phyloP scores from a whole-genome alignment of 2,888 invertebrate genomes.

The Leuctra nigra region DNA sequence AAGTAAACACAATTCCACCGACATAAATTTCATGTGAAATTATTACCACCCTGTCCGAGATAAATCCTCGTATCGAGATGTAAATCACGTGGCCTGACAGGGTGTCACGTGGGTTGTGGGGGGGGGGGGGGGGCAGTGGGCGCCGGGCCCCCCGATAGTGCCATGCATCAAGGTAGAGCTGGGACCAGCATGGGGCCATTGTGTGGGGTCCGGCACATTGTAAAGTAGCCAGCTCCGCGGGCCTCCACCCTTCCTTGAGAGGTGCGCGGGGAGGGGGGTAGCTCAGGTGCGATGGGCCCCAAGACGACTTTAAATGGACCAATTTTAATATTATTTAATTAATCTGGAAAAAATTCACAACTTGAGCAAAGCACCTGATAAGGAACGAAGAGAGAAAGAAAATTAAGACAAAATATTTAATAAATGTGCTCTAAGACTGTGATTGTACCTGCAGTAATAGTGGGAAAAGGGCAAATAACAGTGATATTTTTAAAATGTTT shows the following conservation, averaged over 20 bases:
- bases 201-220: constrained; percentile 14
- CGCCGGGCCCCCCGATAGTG: background rate
- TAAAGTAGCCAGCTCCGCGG: constrained; percentile 9
- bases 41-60: background rate
- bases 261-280: no score
- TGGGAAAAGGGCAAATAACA: no score
- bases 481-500: no score
- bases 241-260: background rate
- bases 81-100: background rate
- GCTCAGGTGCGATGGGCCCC: background rate
- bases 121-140: background rate
- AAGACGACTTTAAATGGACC: no score
- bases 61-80: constrained; percentile 3
- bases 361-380: no score
- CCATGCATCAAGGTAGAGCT: constrained; percentile 4
- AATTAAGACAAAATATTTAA: no score
- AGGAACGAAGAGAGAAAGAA: no score
- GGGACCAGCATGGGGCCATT: constrained; percentile 9
- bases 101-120: no score
- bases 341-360: no score
- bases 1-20: background rate
- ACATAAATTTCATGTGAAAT: constrained; percentile 6
- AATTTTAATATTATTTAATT: no score
- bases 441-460: no score
- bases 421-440: no score